A percentile compares a stretch with the other conserved stretches of the same genome.
Evolutionary conservation across 30 jellyfish, hydroid and myxozoan genomes (phyloP).

Genomic region (Chironex yamaguchii): DNA sequence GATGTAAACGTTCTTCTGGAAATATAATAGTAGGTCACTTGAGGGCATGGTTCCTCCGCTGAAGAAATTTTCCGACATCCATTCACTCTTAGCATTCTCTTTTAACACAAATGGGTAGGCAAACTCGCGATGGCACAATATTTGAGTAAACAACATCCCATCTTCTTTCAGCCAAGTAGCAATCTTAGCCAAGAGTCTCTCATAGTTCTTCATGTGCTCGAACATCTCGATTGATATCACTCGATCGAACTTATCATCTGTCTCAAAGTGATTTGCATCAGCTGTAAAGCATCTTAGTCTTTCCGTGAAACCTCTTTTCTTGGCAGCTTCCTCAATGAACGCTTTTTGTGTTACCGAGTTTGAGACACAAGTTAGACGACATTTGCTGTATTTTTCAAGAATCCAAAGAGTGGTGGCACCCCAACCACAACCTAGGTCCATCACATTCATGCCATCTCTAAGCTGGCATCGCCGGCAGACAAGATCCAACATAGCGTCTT

Average conservation of each 20-base stretch:
- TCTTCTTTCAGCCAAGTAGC: slow-evolving; percentile 83
- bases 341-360: slow-evolving; percentile 72
- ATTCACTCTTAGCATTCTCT: slow-evolving; percentile 72
- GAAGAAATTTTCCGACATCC: slow-evolving; percentile 90
- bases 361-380: slow-evolving; percentile 67
- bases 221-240: slow-evolving; percentile 86
- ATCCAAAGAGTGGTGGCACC: slow-evolving; percentile 86
- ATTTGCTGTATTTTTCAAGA: slow-evolving; percentile 71
- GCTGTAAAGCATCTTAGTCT: slow-evolving; percentile 81
- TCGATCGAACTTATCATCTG: slow-evolving; percentile 78
- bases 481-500: slow-evolving; percentile 66
- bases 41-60: slow-evolving; percentile 95
- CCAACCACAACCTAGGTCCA: slow-evolving; percentile 95
- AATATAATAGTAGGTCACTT: slow-evolving; percentile 73
- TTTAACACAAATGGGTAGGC: slow-evolving; percentile 67
- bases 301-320: slow-evolving; percentile 44
- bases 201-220: slow-evolving; percentile 91
- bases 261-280: slow-evolving; percentile 79
- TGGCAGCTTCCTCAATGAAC: slow-evolving; percentile 69
- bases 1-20: slow-evolving; percentile 67
- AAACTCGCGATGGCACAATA: slow-evolving; percentile 79
- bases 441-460: slow-evolving; percentile 69
- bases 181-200: slow-evolving; percentile 65
- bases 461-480: slow-evolving; percentile 71
- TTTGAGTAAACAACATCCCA: slow-evolving; percentile 77